Evolutionary conservation across 2,113 vertebrate species (phyloP), one percentile per base, ranked within the genome.

Genomic region (Synodontis membranacea): DNA sequence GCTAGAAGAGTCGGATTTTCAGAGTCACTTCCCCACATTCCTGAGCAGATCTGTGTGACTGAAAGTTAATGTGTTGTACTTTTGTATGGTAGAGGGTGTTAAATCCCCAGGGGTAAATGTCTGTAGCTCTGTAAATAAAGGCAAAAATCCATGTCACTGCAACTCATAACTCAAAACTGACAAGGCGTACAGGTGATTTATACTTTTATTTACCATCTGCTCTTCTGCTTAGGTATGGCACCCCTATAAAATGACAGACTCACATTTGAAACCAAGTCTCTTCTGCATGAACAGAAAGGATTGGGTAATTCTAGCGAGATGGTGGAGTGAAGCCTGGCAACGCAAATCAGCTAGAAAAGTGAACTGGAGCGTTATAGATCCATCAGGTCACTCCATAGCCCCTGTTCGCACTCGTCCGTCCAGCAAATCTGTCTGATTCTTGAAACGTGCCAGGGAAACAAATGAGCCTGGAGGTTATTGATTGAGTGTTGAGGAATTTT

Each of bases 171-270:
- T 86, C 64, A 72, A 37, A 39, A 58, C 37, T 74, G 79, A 81
- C 64, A n/a, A 58, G 78, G 84, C 52, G 39, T 85, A 66, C 21
- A 28, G 31, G 21, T n/a, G 31, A 85, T 85, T 85, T 85, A 79
- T 78, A 28, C 11, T 25, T 64, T 84, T 85, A 4, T 68, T 37
- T 44, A 2, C 52, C 10, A 11, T 11, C 10, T 54, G 85, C 34
- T 44, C 48, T 28, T 44, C 72, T 46, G 37, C 42, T 62, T 62
- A 76, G 6, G 28, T 28, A 68, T 80, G 11, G 31, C 25, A 23
- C 62, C 8, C 8, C 28, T 56, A 58, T 72, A 80, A 86, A 74
- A 60, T 31, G 48, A 42, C 23, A 64, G 11, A 52, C 44, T n/a
- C 46, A 39, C 56, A 25, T 62, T 79, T 48, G 70, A 64, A 85